Percentiles rank a stretch among this genome's conserved stretches.
Evolutionary conservation across 2,113 vertebrate species (phyloP).

Genomic region (Oophaga pumilio): DNA sequence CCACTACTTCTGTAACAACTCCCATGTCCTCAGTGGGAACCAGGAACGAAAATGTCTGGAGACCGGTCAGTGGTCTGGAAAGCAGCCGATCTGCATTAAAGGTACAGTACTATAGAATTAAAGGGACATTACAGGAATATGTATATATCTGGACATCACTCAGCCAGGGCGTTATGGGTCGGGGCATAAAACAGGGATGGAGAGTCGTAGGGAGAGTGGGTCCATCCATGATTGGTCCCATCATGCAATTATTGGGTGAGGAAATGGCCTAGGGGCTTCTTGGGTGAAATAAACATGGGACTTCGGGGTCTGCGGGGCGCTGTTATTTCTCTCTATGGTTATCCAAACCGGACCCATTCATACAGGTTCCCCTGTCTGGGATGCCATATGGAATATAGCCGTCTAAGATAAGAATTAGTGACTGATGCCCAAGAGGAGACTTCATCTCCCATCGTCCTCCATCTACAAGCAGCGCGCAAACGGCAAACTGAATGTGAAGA

Average conservation of each 20-base stretch:
- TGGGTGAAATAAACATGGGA: not conserved
- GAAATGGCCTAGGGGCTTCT: not conserved
- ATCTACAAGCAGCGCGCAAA: not conserved
- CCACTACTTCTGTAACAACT: constrained; percentile 90
- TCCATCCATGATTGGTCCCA: no score
- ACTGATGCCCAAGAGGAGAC: not conserved
- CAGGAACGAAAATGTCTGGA: constrained; percentile 86
- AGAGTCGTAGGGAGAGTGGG: no score
- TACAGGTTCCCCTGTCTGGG: no score
- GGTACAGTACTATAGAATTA: constrained; percentile 69
- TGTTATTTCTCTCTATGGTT: no score
- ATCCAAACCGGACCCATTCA: not conserved
- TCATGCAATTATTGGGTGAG: no score
- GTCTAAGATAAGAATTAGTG: no score
- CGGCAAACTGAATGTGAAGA: not conserved
- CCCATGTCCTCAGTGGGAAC: constrained; percentile 84
- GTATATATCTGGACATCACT: not conserved
- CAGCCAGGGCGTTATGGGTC: not conserved
- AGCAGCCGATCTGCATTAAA: constrained; percentile 87
- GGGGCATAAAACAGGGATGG: not conserved
- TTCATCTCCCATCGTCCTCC: not conserved
- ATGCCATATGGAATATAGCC: no score
- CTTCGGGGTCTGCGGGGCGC: not conserved
- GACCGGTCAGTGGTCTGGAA: constrained; percentile 89
- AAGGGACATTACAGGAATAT: not conserved